Conservation (phyloP, 1,140 invertebrate species). For the Dendrolimus kikuchii region DNA sequence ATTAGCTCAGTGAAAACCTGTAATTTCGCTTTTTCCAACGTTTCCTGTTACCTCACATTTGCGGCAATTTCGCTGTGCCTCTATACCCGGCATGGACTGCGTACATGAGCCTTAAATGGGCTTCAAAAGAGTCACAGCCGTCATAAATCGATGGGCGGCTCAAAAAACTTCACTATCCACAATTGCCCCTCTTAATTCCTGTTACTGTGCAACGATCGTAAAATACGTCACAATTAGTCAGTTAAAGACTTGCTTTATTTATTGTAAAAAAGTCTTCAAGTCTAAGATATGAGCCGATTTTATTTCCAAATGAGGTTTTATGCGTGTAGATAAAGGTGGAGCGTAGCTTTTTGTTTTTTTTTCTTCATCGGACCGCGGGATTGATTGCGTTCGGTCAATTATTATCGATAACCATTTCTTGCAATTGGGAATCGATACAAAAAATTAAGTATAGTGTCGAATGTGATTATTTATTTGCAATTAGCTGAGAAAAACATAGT, state of each 20-base stretch:
- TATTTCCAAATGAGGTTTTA: conserved; percentile 38
- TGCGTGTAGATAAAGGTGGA: conserved; percentile 24
- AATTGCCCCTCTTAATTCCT: conserved; percentile 43
- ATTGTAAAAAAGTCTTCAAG: conserved; percentile 29
- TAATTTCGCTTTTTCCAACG: conserved; percentile 20
- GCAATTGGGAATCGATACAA: conserved; percentile 14
- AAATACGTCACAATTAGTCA: conserved; percentile 57
- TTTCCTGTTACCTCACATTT: conserved; percentile 22
- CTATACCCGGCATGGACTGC: conserved; percentile 24
- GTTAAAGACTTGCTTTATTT: conserved; percentile 37
- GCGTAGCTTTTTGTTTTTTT: conserved; percentile 19
- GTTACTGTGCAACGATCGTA: conserved; percentile 35
- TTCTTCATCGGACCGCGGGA: conserved; percentile 14
- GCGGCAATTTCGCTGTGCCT: conserved; percentile 13
- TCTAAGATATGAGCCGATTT: conserved; percentile 33
- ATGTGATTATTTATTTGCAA: too few relatives aligned
- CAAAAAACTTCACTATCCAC: conserved; percentile 47
- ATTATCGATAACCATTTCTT: conserved; percentile 18
- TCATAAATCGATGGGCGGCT: conserved; percentile 42
- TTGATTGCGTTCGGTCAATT: conserved; percentile 21
- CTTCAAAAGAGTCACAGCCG: conserved; percentile 23
- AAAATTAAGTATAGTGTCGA: conserved; percentile 2
- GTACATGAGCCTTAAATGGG: conserved; percentile 35
- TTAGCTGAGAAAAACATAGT: too few relatives aligned
- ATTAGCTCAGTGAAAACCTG: conserved; percentile 6